A percentile compares a stretch with the other conserved stretches of the same genome.
Conservation (phyloP, 2,797 vertebrate species). For the Myotis daubentonii region DNA sequence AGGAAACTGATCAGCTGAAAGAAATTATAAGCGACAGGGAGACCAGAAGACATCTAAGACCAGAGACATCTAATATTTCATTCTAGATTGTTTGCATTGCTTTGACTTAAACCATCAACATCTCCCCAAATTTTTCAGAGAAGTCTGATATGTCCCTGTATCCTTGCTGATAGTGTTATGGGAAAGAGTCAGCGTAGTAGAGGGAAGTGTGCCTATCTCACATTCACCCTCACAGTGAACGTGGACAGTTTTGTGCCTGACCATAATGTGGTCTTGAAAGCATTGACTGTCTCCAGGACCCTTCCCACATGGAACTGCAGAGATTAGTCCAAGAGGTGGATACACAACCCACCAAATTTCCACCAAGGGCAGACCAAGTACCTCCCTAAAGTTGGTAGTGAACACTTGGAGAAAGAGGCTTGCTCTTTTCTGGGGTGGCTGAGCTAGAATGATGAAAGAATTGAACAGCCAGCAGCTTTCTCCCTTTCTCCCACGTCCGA, state of each 20-base stretch:
- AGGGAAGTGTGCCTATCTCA: neutral
- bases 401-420: neutral
- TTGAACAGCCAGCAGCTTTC: neutral
- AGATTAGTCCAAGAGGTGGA: neutral
- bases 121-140: neutral
- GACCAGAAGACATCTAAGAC: neutral
- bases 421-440: neutral
- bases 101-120: neutral
- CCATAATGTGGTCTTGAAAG: neutral
- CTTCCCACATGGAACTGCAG: neutral
- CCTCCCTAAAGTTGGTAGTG: neutral
- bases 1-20: neutral
- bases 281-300: neutral
- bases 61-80: neutral
- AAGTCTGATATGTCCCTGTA: neutral
- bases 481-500: neutral
- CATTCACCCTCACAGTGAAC: neutral
- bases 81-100: neutral
- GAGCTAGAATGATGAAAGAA: neutral
- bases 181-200: neutral
- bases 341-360: neutral
- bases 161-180: neutral
- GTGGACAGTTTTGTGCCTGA: neutral
- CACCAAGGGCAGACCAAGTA: neutral
- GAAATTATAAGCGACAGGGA: neutral